These are phyloP conservation scores for Bambusicola thoracicus DNA, from an alignment of 2,113 vertebrate species.

Conservation along the genomic window DNA sequence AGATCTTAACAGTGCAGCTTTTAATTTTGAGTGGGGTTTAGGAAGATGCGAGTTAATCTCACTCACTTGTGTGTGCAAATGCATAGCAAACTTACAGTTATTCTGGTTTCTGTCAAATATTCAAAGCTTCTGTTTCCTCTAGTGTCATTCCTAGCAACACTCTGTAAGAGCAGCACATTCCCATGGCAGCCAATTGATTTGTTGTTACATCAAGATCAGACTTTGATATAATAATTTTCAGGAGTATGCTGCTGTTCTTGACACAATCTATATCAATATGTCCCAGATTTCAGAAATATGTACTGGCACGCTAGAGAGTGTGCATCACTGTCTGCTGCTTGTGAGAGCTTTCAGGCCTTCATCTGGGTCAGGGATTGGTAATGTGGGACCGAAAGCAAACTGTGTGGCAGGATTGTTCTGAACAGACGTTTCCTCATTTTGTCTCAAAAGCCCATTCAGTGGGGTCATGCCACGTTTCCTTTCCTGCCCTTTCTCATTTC, in stretches of 20 bases:
- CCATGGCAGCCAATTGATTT: conserved; percentile 31
- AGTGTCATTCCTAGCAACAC: conserved; percentile 16
- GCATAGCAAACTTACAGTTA: neutral
- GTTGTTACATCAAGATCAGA: conserved; percentile 4
- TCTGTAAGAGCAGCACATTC: conserved; percentile 8
- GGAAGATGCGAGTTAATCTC: neutral
- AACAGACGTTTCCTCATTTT: neutral
- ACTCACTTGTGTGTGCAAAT: neutral
- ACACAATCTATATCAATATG: neutral
- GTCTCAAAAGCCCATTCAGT: neutral
- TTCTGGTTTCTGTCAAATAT: conserved; percentile 10
- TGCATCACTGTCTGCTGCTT: neutral
- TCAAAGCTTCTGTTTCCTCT: conserved; percentile 28
- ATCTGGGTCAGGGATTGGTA: neutral
- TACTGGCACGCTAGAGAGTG: neutral
- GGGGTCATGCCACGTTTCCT: neutral
- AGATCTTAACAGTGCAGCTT: neutral
- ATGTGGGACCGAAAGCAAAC: neutral
- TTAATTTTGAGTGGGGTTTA: neutral
- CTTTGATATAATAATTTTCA: conserved; percentile 7
- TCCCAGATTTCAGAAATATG: neutral
- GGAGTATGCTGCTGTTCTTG: neutral
- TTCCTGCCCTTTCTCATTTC: neutral
- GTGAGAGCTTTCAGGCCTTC: neutral
- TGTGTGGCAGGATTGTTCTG: rapidly evolving